phyloP scores from a whole-genome alignment of 1,140 invertebrate species.

The Epicauta chinensis region DNA sequence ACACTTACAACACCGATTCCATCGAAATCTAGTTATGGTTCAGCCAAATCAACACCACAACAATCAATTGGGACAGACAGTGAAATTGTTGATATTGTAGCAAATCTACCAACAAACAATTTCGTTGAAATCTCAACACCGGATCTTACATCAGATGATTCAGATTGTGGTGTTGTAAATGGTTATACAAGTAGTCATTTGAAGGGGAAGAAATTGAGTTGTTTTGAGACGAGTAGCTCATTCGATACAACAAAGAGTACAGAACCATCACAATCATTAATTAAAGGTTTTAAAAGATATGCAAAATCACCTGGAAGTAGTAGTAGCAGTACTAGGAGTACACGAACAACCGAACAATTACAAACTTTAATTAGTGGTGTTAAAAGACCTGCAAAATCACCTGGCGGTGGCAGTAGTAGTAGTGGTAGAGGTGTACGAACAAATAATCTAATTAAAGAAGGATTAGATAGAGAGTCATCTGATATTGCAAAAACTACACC shows the following conservation, averaged over 20 bases:
- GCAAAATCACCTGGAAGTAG: too few relatives aligned
- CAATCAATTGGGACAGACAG: neutral
- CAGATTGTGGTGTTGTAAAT: constrained; percentile 17
- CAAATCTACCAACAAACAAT: neutral
- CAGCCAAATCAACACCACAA: neutral
- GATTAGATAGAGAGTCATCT: too few relatives aligned
- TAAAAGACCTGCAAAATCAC: too few relatives aligned
- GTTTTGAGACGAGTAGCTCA: neutral
- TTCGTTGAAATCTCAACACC: neutral
- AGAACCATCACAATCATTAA: too few relatives aligned
- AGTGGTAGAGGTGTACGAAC: too few relatives aligned
- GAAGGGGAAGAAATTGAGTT: neutral
- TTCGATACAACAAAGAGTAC: neutral
- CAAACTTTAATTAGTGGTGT: too few relatives aligned
- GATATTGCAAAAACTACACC: too few relatives aligned
- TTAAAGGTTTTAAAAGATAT: too few relatives aligned
- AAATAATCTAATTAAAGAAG: too few relatives aligned
- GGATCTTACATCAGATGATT: constrained; percentile 9
- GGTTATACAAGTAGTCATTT: constrained; percentile 5
- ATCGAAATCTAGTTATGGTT: constrained; percentile 6
- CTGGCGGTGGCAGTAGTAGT: too few relatives aligned
- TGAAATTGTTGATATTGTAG: constrained; percentile 1
- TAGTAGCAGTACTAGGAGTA: too few relatives aligned
- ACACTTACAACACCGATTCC: constrained; percentile 1
- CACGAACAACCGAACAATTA: too few relatives aligned